phyloP scores from a whole-genome alignment of 2,888 invertebrate genomes.

The Leptothorax acervorum region DNA sequence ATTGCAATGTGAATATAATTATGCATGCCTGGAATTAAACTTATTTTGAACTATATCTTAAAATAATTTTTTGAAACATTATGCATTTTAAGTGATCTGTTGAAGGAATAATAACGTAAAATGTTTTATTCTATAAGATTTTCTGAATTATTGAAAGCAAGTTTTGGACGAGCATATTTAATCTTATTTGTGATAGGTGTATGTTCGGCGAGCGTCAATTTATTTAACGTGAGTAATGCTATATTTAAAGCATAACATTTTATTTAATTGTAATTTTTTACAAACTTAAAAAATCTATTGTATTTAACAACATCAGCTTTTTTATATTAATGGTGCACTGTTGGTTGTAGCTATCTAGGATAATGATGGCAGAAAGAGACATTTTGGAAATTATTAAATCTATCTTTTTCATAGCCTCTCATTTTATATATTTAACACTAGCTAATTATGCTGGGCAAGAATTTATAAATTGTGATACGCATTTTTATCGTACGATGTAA shows the following conservation, averaged over 20 bases:
- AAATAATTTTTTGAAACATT: neutral
- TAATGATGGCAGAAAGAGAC: neutral
- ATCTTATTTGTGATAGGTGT: neutral
- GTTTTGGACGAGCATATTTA: neutral
- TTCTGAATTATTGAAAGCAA: conserved; percentile 10
- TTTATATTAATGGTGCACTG: neutral
- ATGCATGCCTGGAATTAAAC: too few species aligned
- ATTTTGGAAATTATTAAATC: conserved; percentile 9
- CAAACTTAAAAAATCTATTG: neutral
- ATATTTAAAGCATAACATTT: neutral
- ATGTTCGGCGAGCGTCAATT: conserved; percentile 1
- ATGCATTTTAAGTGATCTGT: neutral
- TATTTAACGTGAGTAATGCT: conserved; percentile 4
- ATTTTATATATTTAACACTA: neutral
- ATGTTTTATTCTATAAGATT: conserved; percentile 13
- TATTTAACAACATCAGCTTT: neutral
- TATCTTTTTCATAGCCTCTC: neutral
- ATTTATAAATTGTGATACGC: conserved; percentile 29
- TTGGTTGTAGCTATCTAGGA: neutral
- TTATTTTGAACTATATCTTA: neutral
- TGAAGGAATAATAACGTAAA: neutral
- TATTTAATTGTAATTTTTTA: neutral
- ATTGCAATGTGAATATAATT: neutral
- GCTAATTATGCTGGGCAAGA: conserved; percentile 28
- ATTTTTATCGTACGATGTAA: conserved; percentile 1